A percentile compares a stretch with the other conserved stretches of the same genome.
phyloP scores from a whole-genome alignment of 2,113 vertebrate species.

The Chloropsis cyanopogon region DNA sequence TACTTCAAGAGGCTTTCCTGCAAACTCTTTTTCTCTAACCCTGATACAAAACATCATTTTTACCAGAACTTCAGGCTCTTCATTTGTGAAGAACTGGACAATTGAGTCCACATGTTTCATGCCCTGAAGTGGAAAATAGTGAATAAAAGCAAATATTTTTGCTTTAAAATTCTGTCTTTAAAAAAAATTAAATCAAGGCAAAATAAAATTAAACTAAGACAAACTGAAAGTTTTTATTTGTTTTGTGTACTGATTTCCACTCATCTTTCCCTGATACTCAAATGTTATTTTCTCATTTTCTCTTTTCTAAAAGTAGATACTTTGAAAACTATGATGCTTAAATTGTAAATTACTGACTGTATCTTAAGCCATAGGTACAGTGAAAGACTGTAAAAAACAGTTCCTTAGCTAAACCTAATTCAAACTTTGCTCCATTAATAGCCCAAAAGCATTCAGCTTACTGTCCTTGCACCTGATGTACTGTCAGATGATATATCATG shows the following conservation, averaged over 20 bases:
- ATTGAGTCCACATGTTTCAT: not conserved
- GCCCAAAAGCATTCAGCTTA: not conserved
- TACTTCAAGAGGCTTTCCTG: not conserved
- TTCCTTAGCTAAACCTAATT: not conserved
- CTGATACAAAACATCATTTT: not conserved
- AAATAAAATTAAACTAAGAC: not conserved
- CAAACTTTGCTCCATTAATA: not conserved
- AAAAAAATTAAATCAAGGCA: not conserved
- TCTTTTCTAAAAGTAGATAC: not conserved
- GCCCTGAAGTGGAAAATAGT: not conserved
- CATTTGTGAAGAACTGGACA: not conserved
- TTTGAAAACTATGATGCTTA: not conserved
- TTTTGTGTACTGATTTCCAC: not conserved
- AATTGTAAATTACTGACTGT: not conserved
- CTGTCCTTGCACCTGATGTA: not conserved
- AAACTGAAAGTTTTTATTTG: not conserved
- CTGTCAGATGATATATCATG: not conserved
- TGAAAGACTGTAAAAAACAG: not conserved
- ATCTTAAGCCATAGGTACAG: not conserved
- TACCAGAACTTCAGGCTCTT: not conserved
- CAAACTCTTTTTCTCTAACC: not conserved
- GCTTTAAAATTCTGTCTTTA: not conserved
- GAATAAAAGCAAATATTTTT: not conserved
- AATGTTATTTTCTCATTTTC: not conserved
- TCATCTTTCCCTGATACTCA: not conserved